Base-by-base conservation (phyloP, 2,113 vertebrate genomes). In the Pardalotus punctatus region DNA sequence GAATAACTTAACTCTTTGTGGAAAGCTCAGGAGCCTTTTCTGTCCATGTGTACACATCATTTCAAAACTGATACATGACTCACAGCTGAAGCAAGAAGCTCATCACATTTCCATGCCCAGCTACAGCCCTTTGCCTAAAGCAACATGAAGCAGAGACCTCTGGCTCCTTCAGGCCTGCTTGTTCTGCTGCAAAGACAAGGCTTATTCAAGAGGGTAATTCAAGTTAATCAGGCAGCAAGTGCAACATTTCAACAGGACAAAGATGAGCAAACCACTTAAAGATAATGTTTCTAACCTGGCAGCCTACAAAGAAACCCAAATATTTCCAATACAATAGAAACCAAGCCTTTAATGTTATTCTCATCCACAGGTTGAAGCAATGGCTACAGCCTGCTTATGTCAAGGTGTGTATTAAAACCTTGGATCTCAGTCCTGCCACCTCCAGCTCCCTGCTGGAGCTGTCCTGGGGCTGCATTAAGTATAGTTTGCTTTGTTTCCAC, bases 11-110 rank as follows among this genome's bases (percentile, higher is more conserved):
- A 56, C 35, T 64, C 22, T 29, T 35, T 33, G 10, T 60, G 11
- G 23, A 35, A 89, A 81, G n/a, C 23, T n/a, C n/a, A 27, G 31
- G 21, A 76, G 28, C 10, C 5, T 84, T 76, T 86, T 79, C 18
- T 72, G 6, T 25, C 28, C 4, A 0, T 35, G 9, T 40, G 12
- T 19, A 42, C 1, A 2, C 5, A 16, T 57, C 1, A 60, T 70
- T 93, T 87, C 28, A 29, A 85, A 81, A 72, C 4, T 2, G 2
- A 27, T 42, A 12, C 4, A 33, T 33, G 8, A 7, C 22, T 81
- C 24, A 40, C 35, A 36, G 12, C 28, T 81, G 53, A 79, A 67
- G 40, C 1, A 3, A 78, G 77, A 73, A 69, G 22, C 3, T 74
- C 45, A 13, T 36, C 27, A 11, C 29, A 18, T 58, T 83, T 56